These are phyloP conservation scores for Micronycteris hirsuta DNA, from an alignment of 2,113 vertebrate genomes.

Conservation along the genomic window DNA sequence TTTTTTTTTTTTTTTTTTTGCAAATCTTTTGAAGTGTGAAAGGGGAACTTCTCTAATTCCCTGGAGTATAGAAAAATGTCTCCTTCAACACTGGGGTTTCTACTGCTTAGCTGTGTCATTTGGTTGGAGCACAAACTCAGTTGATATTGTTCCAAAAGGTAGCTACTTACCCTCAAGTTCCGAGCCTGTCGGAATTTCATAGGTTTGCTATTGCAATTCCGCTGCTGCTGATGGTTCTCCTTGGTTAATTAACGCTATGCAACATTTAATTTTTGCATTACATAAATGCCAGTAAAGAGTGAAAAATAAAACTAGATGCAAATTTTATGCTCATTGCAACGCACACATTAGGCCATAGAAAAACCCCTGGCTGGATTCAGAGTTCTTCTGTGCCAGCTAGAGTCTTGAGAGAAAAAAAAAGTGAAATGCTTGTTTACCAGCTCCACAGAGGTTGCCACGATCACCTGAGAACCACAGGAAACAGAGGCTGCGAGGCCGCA, in stretches of 20 bases:
- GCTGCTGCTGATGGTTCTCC: slow-evolving; percentile 30
- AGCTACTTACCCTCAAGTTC: not conserved
- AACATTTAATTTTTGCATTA: slow-evolving; percentile 64
- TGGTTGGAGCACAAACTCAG: not conserved
- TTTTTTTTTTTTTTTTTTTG: not conserved
- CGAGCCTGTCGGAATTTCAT: slow-evolving; percentile 19
- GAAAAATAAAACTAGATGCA: slow-evolving; percentile 61
- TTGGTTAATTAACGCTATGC: slow-evolving; percentile 62
- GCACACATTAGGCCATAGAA: slow-evolving; percentile 53
- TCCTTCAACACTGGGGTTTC: not conserved
- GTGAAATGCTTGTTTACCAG: slow-evolving; percentile 62
- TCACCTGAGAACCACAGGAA: slow-evolving; percentile 62
- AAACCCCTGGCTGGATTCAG: slow-evolving; percentile 53
- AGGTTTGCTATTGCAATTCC: slow-evolving; percentile 33
- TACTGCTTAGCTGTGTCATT: not conserved
- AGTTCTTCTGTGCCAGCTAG: slow-evolving; percentile 44
- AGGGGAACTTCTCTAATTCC: not conserved
- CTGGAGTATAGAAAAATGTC: not conserved
- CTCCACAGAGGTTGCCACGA: slow-evolving; percentile 51
- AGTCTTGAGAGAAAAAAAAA: slow-evolving; percentile 25
- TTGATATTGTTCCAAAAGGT: not conserved
- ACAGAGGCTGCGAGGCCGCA: slow-evolving; percentile 36
- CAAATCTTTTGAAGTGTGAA: not conserved
- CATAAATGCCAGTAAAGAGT: slow-evolving; percentile 53
- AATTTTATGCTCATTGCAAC: slow-evolving; percentile 65